These are phyloP conservation scores for Molossus molossus DNA, from an alignment of 2,797 vertebrate species.

Conservation along the genomic window DNA sequence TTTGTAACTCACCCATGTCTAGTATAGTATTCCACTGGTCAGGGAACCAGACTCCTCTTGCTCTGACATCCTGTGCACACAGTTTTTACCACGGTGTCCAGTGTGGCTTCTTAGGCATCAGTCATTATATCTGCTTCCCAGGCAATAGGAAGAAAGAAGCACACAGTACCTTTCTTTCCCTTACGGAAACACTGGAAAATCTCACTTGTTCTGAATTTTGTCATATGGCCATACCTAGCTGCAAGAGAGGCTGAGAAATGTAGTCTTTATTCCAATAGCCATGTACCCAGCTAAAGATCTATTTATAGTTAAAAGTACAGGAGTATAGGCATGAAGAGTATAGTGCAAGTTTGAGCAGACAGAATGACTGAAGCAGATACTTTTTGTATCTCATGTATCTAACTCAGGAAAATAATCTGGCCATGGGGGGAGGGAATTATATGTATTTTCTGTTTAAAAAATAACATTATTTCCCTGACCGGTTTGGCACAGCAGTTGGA, in stretches of 20 bases:
- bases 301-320: neutral
- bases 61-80: neutral
- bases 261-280: neutral
- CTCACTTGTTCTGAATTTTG: neutral
- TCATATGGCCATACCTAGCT: neutral
- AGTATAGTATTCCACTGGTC: neutral
- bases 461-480: too few species aligned
- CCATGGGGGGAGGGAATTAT: neutral
- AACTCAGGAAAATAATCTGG: neutral
- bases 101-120: neutral
- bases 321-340: neutral
- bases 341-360: neutral
- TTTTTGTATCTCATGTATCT: neutral
- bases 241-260: conserved; percentile 8
- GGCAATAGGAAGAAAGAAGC: neutral
- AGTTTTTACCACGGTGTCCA: neutral
- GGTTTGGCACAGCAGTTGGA: too few species aligned
- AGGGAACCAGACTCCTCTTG: neutral
- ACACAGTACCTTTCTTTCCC: neutral
- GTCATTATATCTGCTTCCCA: neutral
- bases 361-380: neutral
- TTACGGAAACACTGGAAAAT: conserved; percentile 25
- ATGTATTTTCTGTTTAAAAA: neutral
- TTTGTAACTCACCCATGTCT: neutral
- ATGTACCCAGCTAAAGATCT: neutral